Base-by-base conservation (phyloP, 2,888 invertebrate genomes). In the Hetaerina titia region DNA sequence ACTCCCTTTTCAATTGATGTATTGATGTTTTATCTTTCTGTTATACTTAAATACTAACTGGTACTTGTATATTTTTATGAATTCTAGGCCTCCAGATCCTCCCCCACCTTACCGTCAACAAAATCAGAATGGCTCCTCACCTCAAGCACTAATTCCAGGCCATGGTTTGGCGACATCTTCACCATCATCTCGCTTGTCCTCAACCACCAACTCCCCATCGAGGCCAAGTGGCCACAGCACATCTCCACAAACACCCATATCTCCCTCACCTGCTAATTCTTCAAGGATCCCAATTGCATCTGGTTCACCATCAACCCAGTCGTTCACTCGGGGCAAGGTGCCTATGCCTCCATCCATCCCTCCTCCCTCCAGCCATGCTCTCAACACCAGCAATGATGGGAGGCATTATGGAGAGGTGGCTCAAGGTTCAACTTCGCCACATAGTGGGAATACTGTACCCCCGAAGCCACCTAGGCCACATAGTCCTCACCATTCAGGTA, bases 341-440 rank as follows among this genome's bases (percentile, higher is more conserved):
- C 60, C 95, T 19, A 74, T 94, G 64, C 90, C 95, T n/a, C 57
- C 95, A n/a, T 22, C n/a, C 9, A 58, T 96, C 69, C 90, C 96
- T 74, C 22, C 94, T 94, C 95, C 69, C 89, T 95, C 95, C 88
- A 95, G 89, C 95, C 95, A 88, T 95, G 95, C 15, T 19, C 89
- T 88, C 45, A 95, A 95, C 57, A 69, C n/a, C 17, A 64, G 63
- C n/a, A 64, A 63, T 64, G 88, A 69, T 95, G 94, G 69, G 9
- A 89, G 94, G 22, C 88, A 60, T 64, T 95, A 63, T 45, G 57
- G 22, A 19, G 94, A 89, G 88, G 63, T 17, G 13, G 64, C 81
- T 9, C 81, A 88, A 94, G 63, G 88, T 56, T 90, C 90, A 58
- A 31, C 92, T 6, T 64, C 92, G 5, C 22, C 89, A 15, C 94